Base-by-base conservation (phyloP, 2,888 invertebrate species). In the Aelia acuminata region DNA sequence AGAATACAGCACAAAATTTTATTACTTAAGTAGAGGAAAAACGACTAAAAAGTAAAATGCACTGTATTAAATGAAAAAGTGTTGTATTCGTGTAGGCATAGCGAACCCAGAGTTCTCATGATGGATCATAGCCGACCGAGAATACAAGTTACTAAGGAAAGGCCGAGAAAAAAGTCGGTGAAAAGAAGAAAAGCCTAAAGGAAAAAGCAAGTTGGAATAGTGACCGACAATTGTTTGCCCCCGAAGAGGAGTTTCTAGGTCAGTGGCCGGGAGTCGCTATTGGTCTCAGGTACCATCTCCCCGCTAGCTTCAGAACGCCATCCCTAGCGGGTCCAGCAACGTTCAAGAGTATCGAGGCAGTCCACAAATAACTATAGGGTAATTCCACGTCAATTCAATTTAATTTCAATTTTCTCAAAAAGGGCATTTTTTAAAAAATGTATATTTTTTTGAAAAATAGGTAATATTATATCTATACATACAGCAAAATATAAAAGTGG, bases 171-270 rank as follows among this genome's bases (percentile, higher is more conserved):
- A 70, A 70, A 35, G 4, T 7, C 18, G 63, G 7, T 18, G 7
- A 7, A 20, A 70, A 70, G 63, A 70, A 35, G 31, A 70, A 31
- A 35, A 70, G 31, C 10, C 31, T 31, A 18, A 70, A 70, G 31
- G 31, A 35, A 70, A 26, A 70, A 70, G 63, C 18, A 70, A 70
- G 63, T 70, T 70, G 63, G 31, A 70, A 70, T 0, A 70, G 63
- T 70, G 63, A 70, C 63, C 63, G 35, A 70, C 63, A 18, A 70
- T 70, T 70, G 63, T 70, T 70, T 70, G 63, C 22, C 63, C 63
- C 13, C 13, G 31, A 70, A 35, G 15, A 70, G 5, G 1, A 31
- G 63, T 70, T 70, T 70, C 63, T 8, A 70, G 63, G 63, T 70
- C 63, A 35, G 63, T 35, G 63, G 35, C 63, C 63, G 7, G 20